A percentile compares a stretch with the other conserved stretches of the same genome.
Conservation (phyloP, 2,797 vertebrate species). For the Syngnathus acus region DNA sequence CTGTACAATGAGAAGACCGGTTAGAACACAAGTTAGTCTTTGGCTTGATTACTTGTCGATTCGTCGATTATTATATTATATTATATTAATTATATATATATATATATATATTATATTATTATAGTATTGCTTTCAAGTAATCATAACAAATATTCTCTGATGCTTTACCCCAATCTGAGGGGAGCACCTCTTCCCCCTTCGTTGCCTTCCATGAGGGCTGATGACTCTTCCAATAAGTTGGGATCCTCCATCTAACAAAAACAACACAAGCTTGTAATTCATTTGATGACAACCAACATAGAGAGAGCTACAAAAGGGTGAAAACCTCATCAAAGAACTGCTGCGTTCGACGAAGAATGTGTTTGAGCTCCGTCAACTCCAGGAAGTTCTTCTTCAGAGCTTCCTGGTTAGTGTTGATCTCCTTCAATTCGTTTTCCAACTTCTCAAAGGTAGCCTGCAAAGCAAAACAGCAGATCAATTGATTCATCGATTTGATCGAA, state of each 20-base stretch:
- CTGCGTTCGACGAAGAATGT: constrained; percentile 91
- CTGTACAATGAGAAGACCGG: constrained; percentile 49
- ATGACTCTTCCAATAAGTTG: constrained; percentile 94
- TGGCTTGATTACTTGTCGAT: too few species aligned
- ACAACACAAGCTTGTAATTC: background rate
- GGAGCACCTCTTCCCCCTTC: constrained; percentile 91
- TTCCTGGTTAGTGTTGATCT: constrained; percentile 95
- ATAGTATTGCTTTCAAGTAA: too few species aligned
- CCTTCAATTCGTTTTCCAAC: constrained; percentile 90
- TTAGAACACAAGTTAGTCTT: background rate
- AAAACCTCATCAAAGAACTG: constrained; percentile 95
- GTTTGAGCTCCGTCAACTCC: constrained; percentile 89
- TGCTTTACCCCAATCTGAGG: constrained; percentile 83
- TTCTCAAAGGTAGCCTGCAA: constrained; percentile 91
- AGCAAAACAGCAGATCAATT: too few species aligned
- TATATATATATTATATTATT: too few species aligned
- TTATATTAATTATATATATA: too few species aligned
- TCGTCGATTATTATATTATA: too few species aligned
- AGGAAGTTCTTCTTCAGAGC: constrained; percentile 92
- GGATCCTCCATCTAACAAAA: constrained; percentile 91
- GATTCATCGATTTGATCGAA: background rate
- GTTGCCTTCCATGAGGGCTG: constrained; percentile 88
- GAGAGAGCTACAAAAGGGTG: background rate
- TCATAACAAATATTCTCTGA: background rate
- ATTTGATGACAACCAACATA: background rate